Percentiles rank a stretch among this genome's conserved stretches.
Conservation (phyloP, 2,797 vertebrate genomes). For the Lacerta agilis region DNA sequence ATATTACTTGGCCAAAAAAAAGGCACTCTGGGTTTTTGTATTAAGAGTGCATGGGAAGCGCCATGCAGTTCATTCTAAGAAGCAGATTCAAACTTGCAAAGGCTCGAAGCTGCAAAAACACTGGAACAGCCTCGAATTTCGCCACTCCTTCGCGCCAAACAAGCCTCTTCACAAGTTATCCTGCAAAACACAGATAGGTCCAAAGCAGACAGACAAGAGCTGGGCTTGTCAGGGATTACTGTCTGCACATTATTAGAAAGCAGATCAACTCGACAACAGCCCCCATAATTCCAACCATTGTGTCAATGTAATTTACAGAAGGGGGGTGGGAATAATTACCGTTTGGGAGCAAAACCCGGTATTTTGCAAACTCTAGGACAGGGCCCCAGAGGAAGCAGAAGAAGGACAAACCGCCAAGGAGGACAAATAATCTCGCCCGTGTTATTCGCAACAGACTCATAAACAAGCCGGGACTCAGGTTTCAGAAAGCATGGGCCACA, state of each 20-base stretch:
- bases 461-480: not conserved
- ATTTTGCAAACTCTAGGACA: not conserved
- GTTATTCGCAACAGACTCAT: not conserved
- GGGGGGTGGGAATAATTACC: not conserved
- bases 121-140: not conserved
- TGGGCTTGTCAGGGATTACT: not conserved
- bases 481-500: not conserved
- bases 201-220: not conserved
- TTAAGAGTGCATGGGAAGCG: not conserved
- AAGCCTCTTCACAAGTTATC: not conserved
- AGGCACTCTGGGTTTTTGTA: not conserved
- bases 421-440: not conserved
- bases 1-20: too few relatives aligned
- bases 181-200: not conserved
- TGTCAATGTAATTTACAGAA: slow-evolving; percentile 4
- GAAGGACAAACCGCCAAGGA: not conserved
- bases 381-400: not conserved
- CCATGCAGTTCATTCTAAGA: not conserved
- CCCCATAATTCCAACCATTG: slow-evolving; percentile 2
- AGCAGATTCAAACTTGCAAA: not conserved
- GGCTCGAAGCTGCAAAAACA: not conserved
- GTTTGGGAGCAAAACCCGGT: slow-evolving; percentile 6
- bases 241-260: not conserved
- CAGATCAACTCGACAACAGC: not conserved
- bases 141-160: not conserved